Evolutionary conservation across 2,888 invertebrate species (phyloP).

Genomic region (Stratiomys singularior): DNA sequence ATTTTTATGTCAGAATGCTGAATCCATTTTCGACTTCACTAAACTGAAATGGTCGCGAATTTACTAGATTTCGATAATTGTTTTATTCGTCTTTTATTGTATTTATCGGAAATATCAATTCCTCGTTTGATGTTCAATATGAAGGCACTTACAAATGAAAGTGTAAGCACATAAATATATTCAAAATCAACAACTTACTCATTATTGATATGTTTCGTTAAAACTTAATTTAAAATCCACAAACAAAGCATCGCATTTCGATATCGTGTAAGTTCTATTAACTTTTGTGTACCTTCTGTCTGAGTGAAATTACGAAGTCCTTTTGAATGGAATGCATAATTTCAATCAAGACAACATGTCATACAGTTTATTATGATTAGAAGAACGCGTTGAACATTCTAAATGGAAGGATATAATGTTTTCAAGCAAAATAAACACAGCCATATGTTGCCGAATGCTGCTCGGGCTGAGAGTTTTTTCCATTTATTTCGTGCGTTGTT

Average conservation of each 20-base stretch:
- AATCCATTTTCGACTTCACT: too few species aligned
- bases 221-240: not conserved
- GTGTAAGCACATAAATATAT: too few species aligned
- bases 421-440: constrained; percentile 39
- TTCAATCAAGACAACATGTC: constrained; percentile 5
- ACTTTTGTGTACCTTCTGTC: not conserved
- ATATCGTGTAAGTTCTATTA: not conserved
- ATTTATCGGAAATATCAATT: not conserved
- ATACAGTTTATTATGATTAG: constrained; percentile 35
- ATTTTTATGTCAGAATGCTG: too few species aligned
- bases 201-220: not conserved
- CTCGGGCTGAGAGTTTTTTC: not conserved
- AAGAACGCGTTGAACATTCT: constrained; percentile 13
- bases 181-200: too few species aligned
- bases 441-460: constrained; percentile 40
- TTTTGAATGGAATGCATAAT: not conserved
- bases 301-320: not conserved
- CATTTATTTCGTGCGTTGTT: not conserved
- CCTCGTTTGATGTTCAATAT: not conserved
- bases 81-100: too few species aligned
- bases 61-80: too few species aligned
- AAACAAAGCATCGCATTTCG: constrained; percentile 7
- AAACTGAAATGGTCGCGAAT: too few species aligned
- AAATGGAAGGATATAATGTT: constrained; percentile 42
- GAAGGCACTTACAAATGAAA: too few species aligned